phyloP scores from a whole-genome alignment of 2,888 invertebrate species.

The Macropis europaea region DNA sequence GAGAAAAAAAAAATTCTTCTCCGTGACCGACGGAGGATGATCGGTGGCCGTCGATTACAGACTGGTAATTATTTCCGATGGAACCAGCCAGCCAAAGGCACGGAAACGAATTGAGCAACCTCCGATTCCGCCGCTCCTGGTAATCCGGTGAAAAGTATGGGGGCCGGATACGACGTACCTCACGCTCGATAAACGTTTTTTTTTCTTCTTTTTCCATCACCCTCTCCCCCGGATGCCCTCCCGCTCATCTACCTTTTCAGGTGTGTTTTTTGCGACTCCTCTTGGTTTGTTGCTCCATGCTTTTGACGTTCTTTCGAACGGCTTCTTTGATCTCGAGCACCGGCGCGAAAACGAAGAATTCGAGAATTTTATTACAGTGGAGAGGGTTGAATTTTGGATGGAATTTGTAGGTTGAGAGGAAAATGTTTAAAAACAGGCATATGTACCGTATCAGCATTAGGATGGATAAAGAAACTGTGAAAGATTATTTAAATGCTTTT shows the following conservation, averaged over 20 bases:
- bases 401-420: no score
- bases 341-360: no score
- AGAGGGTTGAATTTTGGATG: no score
- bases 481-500: no score
- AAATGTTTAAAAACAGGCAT: no score
- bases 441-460: no score
- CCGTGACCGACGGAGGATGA: slow-evolving; percentile 37
- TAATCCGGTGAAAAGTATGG: slow-evolving; percentile 22
- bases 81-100: slow-evolving; percentile 20
- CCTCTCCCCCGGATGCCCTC: neutral
- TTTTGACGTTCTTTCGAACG: neutral
- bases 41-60: slow-evolving; percentile 51
- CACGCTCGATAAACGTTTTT: slow-evolving; percentile 29
- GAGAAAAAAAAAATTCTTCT: slow-evolving; percentile 25
- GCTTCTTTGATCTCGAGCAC: no score
- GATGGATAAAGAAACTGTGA: no score
- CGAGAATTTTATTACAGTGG: no score
- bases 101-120: slow-evolving; percentile 47
- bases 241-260: no score
- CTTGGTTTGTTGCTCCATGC: neutral
- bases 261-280: no score
- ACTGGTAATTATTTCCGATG: slow-evolving; percentile 57
- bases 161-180: slow-evolving; percentile 18
- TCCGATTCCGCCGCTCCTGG: slow-evolving; percentile 34
- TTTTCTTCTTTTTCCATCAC: neutral